Base-by-base conservation (phyloP, 2,797 vertebrate genomes). In the Manis javanica region DNA sequence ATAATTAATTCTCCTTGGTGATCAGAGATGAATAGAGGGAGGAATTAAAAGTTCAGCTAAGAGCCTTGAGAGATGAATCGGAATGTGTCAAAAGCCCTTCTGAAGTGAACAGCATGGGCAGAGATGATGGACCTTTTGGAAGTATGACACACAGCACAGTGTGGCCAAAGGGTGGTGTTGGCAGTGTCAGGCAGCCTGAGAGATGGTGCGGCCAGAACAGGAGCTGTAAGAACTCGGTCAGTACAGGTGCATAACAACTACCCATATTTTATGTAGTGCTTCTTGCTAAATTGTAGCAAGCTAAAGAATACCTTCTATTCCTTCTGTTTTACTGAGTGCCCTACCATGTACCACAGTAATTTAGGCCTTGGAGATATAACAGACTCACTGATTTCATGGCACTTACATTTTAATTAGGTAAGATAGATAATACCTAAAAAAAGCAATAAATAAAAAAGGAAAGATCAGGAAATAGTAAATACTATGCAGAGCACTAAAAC, bases 1-100 rank as follows among this genome's bases (percentile, higher is more conserved):
- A 71, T 90, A 94, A 95, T 82, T 92, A 83, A 91, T 92, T 96
- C 79, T 96, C 64, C 77, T 69, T 89, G 59, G 64, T 94, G 86
- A 88, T 39, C 31, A 86, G 72, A 94, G 59, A 71, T 55, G 4
- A 93, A 69, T 55, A 86, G 34, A 95, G 18, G 18, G 23, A 82
- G 19, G 39, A 92, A 26, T 3, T 59, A 15, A 79, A 85, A 75
- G 34, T 75, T 55, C 66, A 74, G 5, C 11, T 53, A 3, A 87
- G 66, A 91, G 14, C 23, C 57, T 89, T 72, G 42, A 21, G 29
- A 14, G 26, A 55, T 74, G 51, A 61, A 63, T 26, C 5, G 4
- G 13, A 93, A 15, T 42, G 3, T 46, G 59, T 34, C 84, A 59
- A 84, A 81, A 21, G 24, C 51, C 57, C 5, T 82, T 85, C 66